Evolutionary conservation across 2,888 invertebrate genomes (phyloP).

Genomic region (Slavum lentiscoides): DNA sequence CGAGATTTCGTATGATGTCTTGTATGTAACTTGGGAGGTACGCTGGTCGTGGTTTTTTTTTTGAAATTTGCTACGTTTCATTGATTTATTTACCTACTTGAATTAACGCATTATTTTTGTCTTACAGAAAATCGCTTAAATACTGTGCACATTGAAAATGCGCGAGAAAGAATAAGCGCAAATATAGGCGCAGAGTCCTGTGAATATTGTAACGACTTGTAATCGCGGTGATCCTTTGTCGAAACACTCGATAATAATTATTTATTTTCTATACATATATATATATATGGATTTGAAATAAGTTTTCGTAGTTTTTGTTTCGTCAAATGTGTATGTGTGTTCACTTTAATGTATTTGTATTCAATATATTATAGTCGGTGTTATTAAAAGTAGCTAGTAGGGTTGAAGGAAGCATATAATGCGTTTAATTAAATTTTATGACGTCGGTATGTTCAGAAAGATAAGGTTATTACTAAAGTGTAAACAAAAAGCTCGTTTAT

Average conservation of each 20-base stretch:
- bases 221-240: neutral
- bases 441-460: slow-evolving; percentile 13
- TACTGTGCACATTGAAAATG: too few relatives aligned
- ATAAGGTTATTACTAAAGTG: slow-evolving; percentile 40
- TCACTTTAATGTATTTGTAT: neutral
- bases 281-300: neutral
- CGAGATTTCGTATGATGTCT: neutral
- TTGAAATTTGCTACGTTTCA: too few relatives aligned
- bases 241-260: neutral
- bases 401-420: neutral
- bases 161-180: too few relatives aligned
- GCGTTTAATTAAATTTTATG: slow-evolving; percentile 40
- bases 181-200: neutral
- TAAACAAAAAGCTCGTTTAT: slow-evolving; percentile 43
- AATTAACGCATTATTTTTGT: too few relatives aligned
- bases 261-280: neutral
- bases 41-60: too few relatives aligned
- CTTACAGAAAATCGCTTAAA: too few relatives aligned
- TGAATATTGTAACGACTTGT: neutral
- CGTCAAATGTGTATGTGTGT: neutral
- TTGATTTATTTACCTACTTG: too few relatives aligned
- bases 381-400: neutral
- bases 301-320: neutral
- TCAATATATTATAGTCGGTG: neutral
- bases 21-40: too few relatives aligned